Conservation (phyloP, 2,113 vertebrate species). For the Sterna hirundo region DNA sequence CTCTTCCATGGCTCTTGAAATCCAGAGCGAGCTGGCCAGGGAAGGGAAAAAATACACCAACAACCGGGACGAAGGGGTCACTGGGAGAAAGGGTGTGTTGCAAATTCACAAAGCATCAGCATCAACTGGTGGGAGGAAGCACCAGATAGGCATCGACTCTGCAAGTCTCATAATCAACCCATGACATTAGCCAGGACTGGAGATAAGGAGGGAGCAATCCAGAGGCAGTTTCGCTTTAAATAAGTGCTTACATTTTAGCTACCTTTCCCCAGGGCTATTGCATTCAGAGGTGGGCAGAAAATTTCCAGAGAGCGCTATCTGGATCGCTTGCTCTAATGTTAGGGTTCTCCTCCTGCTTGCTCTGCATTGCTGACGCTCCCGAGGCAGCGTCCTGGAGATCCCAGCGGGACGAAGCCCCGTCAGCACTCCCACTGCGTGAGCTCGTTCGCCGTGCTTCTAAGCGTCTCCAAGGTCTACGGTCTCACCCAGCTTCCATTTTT, state of each 20-base stretch:
- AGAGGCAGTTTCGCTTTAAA: slow-evolving; percentile 37
- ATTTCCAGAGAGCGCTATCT: neutral
- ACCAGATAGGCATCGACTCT: slow-evolving; percentile 14
- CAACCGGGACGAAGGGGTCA: neutral
- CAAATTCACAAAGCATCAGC: neutral
- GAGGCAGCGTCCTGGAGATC: neutral
- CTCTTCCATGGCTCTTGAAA: neutral
- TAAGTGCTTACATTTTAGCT: neutral
- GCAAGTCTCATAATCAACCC: neutral
- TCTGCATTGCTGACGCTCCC: neutral
- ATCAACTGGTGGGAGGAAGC: neutral
- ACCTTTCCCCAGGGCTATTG: neutral
- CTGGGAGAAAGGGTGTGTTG: neutral
- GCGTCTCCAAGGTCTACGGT: neutral
- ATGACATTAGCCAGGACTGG: neutral
- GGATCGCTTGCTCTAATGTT: neutral
- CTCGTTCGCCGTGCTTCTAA: neutral
- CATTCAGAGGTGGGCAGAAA: neutral
- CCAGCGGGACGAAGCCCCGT: neutral
- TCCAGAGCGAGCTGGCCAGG: neutral
- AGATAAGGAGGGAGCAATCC: slow-evolving; percentile 31
- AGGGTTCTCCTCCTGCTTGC: neutral
- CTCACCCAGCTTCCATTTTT: neutral
- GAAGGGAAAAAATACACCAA: neutral
- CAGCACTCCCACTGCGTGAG: neutral